Conservation (phyloP, 1,140 invertebrate species). For the Hycleus cichorii region DNA sequence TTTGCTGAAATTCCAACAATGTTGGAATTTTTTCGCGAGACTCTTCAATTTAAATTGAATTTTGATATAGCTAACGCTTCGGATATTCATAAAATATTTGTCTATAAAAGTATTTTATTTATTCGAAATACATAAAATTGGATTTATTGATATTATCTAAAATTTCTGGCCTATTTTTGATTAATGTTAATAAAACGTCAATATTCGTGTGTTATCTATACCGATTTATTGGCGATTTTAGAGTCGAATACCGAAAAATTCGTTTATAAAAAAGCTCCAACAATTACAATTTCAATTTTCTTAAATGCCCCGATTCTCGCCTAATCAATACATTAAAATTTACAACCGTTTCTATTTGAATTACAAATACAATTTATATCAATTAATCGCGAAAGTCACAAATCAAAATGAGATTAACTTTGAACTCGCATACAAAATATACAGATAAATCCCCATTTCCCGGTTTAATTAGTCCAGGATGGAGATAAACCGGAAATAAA, state of each 20-base stretch:
- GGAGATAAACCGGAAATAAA: conserved; percentile 7
- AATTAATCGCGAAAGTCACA: conserved; percentile 15
- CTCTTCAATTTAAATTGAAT: background rate
- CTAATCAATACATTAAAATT: no score
- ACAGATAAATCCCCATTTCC: conserved; percentile 10
- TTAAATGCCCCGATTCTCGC: no score
- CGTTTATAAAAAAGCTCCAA: no score
- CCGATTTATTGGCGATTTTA: no score
- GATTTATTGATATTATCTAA: background rate
- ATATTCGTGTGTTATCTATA: no score
- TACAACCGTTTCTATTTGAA: background rate
- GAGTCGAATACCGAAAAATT: no score
- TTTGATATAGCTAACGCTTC: background rate
- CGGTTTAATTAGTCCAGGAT: conserved; percentile 10
- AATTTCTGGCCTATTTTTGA: no score
- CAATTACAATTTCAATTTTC: no score
- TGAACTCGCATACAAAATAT: conserved; percentile 12
- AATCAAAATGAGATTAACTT: conserved; percentile 15
- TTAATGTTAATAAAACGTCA: no score
- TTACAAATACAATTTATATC: conserved; percentile 13
- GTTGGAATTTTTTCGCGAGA: no score
- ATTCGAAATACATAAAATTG: background rate
- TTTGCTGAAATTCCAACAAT: no score
- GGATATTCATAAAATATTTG: background rate
- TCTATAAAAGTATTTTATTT: background rate